Evolutionary conservation across 1,140 invertebrate species (phyloP), one percentile per base, ranked within the genome.

Genomic region (Hestina assimilis): DNA sequence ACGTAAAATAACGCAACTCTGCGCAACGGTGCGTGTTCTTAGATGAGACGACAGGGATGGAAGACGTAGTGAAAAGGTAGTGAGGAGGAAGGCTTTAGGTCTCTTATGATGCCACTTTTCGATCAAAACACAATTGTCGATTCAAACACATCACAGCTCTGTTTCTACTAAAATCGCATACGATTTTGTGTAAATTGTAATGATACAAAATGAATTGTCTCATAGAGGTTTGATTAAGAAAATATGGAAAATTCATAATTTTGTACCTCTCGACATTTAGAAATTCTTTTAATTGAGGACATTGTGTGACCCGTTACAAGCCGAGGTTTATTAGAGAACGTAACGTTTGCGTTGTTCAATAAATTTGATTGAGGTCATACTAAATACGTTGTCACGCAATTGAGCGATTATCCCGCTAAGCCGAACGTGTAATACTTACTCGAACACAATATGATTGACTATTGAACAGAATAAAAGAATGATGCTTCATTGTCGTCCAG

Each of bases 321-420:
- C 17, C n/a, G 7, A 33, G 15, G 31, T 55, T 55, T 50, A 35
- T 51, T 38, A 21, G 29, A 26, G 19, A 46, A 51, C 23, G 14
- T 21, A 52, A 52, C 33, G 35, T 20, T 54, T 45, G 51, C 51
- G 46, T 51, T 43, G 35, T 53, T 40, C 70, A 66, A 72, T 74
- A 72, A 75, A 79, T 68, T 67, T 70, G 72, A 73, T 77, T 75
- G 68, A 72, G 64, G 66, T 60, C 63, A 38, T 57, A 67, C 45
- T 52, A 60, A 70, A 75, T 65, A 66, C 59, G 42, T 56, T 41
- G 29, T 51, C 76, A 75, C 76, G 76, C 72, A 58, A 75, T 65
- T 58, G 33, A 35, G 46, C 64, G 61, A 75, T 75, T 76, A 76
- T 59, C 46, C 60, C 24, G 28, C 23, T 59, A 55, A 47, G 43